Evolutionary conservation across 2,888 invertebrate genomes (phyloP).

Genomic region (Nebria brevicollis): DNA sequence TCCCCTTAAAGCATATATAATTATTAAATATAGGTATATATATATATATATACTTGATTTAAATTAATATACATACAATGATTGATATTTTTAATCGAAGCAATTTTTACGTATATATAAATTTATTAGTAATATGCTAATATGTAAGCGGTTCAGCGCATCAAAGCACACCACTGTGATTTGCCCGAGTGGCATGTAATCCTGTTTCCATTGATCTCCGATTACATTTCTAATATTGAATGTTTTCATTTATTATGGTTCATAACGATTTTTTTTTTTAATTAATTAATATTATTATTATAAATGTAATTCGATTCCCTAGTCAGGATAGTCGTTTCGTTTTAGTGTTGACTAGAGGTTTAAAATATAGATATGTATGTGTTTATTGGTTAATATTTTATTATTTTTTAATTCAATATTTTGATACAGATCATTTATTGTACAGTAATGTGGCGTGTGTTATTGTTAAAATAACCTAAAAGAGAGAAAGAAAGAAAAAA

Average conservation of each 20-base stretch:
- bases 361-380: conserved; percentile 26
- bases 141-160: conserved; percentile 55
- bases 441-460: conserved; percentile 36
- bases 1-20: conserved; percentile 26
- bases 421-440: conserved; percentile 50
- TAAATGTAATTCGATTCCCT: conserved; percentile 58
- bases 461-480: conserved; percentile 11
- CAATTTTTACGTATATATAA: conserved; percentile 57
- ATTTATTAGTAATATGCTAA: conserved; percentile 35
- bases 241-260: conserved; percentile 57
- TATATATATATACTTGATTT: conserved; percentile 37
- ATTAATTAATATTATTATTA: conserved; percentile 51
- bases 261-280: conserved; percentile 19
- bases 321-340: conserved; percentile 62
- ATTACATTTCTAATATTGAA: conserved; percentile 59
- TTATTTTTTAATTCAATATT: conserved; percentile 51
- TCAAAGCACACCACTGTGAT: conserved; percentile 65
- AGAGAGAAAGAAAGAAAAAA: background rate
- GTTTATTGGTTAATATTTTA: conserved; percentile 50
- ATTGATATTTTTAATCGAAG: conserved; percentile 62
- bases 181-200: conserved; percentile 59
- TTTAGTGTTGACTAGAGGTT: conserved; percentile 61
- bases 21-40: conserved; percentile 39
- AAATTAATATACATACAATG: conserved; percentile 44
- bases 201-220: conserved; percentile 58